A percentile compares a stretch with the other conserved stretches of the same genome.
Conservation (phyloP, 2,888 invertebrate genomes). For the Piscicola geometra region DNA sequence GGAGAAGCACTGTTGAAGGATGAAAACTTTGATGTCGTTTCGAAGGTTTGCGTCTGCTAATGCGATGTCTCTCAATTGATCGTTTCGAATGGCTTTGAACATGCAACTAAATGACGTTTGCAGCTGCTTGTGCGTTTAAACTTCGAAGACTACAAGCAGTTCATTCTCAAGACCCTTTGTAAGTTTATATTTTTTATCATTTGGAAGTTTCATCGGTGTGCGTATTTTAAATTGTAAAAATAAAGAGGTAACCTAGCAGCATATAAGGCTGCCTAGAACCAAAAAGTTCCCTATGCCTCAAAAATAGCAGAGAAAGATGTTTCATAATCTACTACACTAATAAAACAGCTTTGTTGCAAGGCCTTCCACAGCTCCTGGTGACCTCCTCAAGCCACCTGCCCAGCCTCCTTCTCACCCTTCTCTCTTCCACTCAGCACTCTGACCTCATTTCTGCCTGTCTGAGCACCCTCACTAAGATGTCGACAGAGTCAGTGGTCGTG, state of each 20-base stretch:
- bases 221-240: no score
- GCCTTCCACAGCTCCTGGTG: not conserved
- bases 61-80: no score
- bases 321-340: no score
- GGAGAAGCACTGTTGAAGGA: not conserved
- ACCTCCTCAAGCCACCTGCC: not conserved
- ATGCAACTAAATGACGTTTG: no score
- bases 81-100: no score
- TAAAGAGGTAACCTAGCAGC: no score
- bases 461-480: not conserved
- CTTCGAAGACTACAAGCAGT: not conserved
- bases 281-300: no score
- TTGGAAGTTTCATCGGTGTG: no score
- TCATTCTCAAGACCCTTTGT: not conserved
- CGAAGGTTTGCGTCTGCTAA: not conserved
- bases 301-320: no score
- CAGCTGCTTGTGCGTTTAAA: no score
- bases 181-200: no score
- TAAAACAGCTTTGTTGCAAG: not conserved
- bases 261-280: no score
- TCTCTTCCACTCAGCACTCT: not conserved
- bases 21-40: not conserved
- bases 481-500: slow-evolving; percentile 21
- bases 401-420: not conserved
- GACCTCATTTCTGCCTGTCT: not conserved